phyloP scores from a whole-genome alignment of 2,797 vertebrate species.

The Manis pentadactyla region DNA sequence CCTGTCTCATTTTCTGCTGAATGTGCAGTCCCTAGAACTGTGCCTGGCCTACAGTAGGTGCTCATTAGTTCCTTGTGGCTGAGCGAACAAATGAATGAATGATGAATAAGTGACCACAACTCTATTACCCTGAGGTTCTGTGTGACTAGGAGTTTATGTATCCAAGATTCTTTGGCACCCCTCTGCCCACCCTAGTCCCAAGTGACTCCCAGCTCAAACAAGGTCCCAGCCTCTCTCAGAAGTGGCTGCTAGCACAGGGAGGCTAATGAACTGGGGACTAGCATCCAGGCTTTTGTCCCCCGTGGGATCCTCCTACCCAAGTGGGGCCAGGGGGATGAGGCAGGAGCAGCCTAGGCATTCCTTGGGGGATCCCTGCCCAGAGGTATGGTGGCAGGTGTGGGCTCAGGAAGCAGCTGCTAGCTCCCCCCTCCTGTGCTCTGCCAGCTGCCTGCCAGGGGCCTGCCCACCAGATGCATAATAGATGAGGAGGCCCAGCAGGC shows the following conservation, averaged over 20 bases:
- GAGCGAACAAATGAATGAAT: background rate
- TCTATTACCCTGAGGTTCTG: background rate
- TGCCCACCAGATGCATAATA: constrained; percentile 74
- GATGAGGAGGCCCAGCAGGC: constrained; percentile 72
- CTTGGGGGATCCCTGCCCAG: constrained; percentile 20
- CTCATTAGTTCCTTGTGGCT: background rate
- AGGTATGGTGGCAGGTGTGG: constrained; percentile 39
- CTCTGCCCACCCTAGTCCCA: background rate
- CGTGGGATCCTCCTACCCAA: background rate
- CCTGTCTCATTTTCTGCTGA: background rate
- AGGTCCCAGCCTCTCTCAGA: background rate
- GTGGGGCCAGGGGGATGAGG: background rate
- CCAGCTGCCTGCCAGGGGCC: constrained; percentile 63
- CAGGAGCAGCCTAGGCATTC: constrained; percentile 35
- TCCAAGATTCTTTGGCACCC: background rate
- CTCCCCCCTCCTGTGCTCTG: background rate
- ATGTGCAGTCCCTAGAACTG: background rate
- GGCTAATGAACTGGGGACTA: background rate
- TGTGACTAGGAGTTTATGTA: background rate
- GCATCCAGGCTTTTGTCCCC: background rate
- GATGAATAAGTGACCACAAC: background rate
- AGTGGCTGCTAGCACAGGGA: background rate
- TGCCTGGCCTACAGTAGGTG: background rate
- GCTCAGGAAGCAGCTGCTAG: constrained; percentile 65
- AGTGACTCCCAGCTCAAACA: background rate